Conservation (phyloP, 1,140 invertebrate species). For the Sinonovacula constricta region DNA sequence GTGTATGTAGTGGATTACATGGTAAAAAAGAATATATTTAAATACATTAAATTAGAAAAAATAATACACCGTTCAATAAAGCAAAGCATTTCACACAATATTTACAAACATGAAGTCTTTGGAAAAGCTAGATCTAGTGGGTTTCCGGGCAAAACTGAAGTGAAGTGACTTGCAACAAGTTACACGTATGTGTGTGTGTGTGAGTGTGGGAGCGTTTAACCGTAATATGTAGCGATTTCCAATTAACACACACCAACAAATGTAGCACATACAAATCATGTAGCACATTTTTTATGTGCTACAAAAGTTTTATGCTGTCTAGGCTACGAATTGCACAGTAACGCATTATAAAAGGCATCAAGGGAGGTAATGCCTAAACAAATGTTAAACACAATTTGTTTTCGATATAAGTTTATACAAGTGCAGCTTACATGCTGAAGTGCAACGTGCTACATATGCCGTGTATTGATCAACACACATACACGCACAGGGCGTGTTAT, state of each 20-base stretch:
- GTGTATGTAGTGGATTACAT: constrained; percentile 19
- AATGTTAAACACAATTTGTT: constrained; percentile 11
- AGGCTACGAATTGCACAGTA: too few relatives aligned
- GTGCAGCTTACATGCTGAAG: constrained; percentile 1
- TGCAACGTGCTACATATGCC: constrained; percentile 3
- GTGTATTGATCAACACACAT: constrained; percentile 10
- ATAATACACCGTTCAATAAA: constrained; percentile 15
- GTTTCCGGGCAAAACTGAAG: constrained; percentile 31
- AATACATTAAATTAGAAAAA: constrained; percentile 21
- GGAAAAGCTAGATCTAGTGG: constrained; percentile 31
- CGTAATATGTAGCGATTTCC: too few relatives aligned
- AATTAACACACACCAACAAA: too few relatives aligned
- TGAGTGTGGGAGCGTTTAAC: constrained; percentile 12
- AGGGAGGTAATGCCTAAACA: constrained; percentile 5
- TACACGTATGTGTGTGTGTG: constrained; percentile 30
- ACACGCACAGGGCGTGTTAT: constrained; percentile 12
- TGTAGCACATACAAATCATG: too few relatives aligned
- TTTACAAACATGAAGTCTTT: constrained; percentile 30
- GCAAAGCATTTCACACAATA: constrained; percentile 27
- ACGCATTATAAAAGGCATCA: too few relatives aligned
- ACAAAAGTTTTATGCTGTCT: too few relatives aligned
- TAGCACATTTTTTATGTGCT: too few relatives aligned
- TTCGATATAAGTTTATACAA: constrained; percentile 4
- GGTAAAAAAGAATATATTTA: constrained; percentile 19
- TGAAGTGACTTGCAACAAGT: constrained; percentile 21